Evolutionary conservation across 2,113 vertebrate genomes (phyloP).

Genomic region (Sterna hirundo): DNA sequence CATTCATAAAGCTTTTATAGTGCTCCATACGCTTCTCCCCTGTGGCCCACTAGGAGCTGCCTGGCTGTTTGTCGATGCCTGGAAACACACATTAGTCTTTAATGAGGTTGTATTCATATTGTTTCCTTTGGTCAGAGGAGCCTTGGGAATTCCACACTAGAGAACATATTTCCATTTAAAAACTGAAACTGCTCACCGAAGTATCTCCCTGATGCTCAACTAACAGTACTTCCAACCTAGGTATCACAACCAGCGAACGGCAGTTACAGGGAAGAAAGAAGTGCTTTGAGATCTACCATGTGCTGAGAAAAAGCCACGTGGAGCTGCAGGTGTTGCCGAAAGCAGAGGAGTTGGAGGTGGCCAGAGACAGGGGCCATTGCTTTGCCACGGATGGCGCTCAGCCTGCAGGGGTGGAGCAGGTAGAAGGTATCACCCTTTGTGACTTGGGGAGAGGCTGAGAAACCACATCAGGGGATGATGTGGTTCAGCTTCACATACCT

Average conservation of each 20-base stretch:
- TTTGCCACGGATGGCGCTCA: neutral
- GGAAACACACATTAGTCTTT: neutral
- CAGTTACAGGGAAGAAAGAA: neutral
- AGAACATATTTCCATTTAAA: neutral
- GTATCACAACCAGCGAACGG: rapidly evolving
- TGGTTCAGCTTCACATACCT: neutral
- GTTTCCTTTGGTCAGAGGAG: constrained; percentile 15
- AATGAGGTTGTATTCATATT: neutral
- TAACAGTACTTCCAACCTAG: neutral
- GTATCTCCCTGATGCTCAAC: neutral
- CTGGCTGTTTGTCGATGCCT: neutral
- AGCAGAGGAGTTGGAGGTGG: neutral
- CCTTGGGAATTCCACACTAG: neutral
- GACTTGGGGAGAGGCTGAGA: neutral
- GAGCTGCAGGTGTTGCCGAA: neutral
- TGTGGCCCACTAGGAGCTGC: neutral
- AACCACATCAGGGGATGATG: neutral
- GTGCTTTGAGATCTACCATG: neutral
- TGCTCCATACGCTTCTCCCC: neutral
- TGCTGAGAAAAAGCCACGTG: neutral
- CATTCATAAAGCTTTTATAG: constrained; percentile 54
- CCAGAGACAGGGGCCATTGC: neutral
- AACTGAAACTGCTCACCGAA: neutral
- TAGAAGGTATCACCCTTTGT: neutral
- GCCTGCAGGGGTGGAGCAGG: neutral